These are phyloP conservation scores for Halocynthia roretzi DNA, from an alignment of 23 tunicate genomes.

Conservation along the genomic window DNA sequence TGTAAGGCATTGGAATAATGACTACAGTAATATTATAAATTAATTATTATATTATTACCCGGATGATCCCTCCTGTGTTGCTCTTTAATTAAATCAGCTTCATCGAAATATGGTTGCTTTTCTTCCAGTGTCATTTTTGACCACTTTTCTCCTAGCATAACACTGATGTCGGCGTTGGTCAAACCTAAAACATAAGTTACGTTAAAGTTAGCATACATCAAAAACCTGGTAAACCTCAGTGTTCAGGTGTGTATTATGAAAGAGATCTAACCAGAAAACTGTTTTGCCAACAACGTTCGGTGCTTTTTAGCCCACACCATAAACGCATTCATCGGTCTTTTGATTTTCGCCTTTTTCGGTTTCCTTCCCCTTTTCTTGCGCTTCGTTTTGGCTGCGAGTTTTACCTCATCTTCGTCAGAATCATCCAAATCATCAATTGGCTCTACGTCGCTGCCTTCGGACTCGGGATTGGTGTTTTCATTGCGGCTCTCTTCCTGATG, in stretches of 20 bases:
- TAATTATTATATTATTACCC: constrained; percentile 31
- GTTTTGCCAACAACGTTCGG: constrained; percentile 63
- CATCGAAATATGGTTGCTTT: constrained; percentile 83
- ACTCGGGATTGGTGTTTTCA: too few species aligned
- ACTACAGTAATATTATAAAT: not conserved
- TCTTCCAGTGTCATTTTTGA: constrained; percentile 47
- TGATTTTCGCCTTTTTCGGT: constrained; percentile 56
- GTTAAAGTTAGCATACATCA: not conserved
- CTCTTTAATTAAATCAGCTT: constrained; percentile 77
- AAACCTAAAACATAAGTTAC: constrained; percentile 28
- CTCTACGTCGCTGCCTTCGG: not conserved
- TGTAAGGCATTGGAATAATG: not conserved
- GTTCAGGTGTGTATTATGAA: not conserved
- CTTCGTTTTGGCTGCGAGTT: constrained; percentile 6
- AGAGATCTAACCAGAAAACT: constrained; percentile 50
- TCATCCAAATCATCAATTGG: constrained; percentile 3
- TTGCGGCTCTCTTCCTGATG: too few species aligned
- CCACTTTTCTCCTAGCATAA: constrained; percentile 83
- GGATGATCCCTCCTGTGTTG: constrained; percentile 83
- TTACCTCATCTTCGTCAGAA: not conserved
- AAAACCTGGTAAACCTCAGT: not conserved
- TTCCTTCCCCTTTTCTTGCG: constrained; percentile 31
- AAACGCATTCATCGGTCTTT: constrained; percentile 93
- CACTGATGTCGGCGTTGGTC: constrained; percentile 92
- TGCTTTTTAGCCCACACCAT: constrained; percentile 91